Evolutionary conservation across 2,888 invertebrate species (phyloP), one percentile per base, ranked within the genome.

Genomic region (Eretmocerus hayati): DNA sequence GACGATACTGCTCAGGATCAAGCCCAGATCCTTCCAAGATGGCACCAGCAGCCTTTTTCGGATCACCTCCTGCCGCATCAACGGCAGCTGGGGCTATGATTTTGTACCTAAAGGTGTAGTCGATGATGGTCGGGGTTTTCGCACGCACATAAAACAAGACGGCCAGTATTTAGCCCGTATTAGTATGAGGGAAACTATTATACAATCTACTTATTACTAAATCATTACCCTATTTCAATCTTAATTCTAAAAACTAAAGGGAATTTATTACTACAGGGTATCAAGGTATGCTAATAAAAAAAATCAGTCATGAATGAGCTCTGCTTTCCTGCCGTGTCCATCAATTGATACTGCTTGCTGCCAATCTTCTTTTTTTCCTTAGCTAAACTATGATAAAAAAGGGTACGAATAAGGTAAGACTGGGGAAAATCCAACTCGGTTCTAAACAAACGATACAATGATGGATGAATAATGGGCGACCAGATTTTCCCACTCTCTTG

Each of bases 11-110:
- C 75, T 95, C 94, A 61, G 83, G 76, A 74, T 88, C 90, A 75
- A 99, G 83, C 71, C 84, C 84, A 60, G 87, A 83, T 58, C 82
- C 77, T 50, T 88, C 86, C 79, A 92, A 81, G 75, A 95, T 84
- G 68, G 84, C 75, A 72, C 80, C 82, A 56, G 90, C 89, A 69
- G 83, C 80, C 75, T 92, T 88, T 81, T 87, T 87, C 70, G 84
- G 83, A 72, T 89, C 88, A 58, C 77, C 66, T 19, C 60, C 70
- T 67, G 82, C 77, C 75, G 83, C 84, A 68, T 83, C 81, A 63
- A 83, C 87, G 60, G 83, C 90, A 75, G 85, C 85, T 62, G 97
- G 95, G 75, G 91, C 91, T 80, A 99, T 84, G 81, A 99, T 95
- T 81, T 96, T 94, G 85, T 99, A 99, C 83, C 92, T 92, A 82